These are phyloP conservation scores for Polydrusus tereticollis DNA, from an alignment of 2,888 invertebrate genomes.

Conservation along the genomic window DNA sequence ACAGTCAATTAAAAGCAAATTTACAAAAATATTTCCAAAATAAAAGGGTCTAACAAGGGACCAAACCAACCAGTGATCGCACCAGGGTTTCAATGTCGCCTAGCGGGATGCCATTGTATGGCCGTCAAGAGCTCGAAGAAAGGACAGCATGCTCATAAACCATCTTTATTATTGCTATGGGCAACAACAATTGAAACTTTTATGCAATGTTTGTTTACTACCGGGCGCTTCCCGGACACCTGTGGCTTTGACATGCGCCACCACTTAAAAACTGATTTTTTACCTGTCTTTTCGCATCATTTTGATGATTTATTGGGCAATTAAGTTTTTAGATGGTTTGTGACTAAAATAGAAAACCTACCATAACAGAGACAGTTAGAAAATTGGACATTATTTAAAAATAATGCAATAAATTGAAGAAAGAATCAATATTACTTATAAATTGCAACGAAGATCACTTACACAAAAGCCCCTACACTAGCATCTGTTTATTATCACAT, in stretches of 20 bases:
- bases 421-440: no score
- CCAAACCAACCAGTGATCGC: constrained; percentile 50
- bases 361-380: no score
- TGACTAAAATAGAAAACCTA: neutral
- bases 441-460: no score
- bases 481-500: no score
- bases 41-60: constrained; percentile 22
- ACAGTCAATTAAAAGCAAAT: constrained; percentile 6
- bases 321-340: neutral
- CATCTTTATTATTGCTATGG: constrained; percentile 66
- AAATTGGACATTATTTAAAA: no score
- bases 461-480: no score
- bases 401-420: no score
- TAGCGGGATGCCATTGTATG: constrained; percentile 65
- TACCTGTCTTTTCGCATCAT: constrained; percentile 28
- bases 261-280: constrained; percentile 39
- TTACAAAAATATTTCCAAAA: constrained; percentile 8
- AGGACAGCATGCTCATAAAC: constrained; percentile 64
- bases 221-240: constrained; percentile 51
- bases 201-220: constrained; percentile 61
- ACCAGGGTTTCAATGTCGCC: constrained; percentile 63
- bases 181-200: constrained; percentile 61
- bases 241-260: constrained; percentile 47
- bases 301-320: neutral
- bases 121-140: constrained; percentile 65